Evolutionary conservation across 2,888 invertebrate species (phyloP).

Genomic region (Amphipoea lucens): DNA sequence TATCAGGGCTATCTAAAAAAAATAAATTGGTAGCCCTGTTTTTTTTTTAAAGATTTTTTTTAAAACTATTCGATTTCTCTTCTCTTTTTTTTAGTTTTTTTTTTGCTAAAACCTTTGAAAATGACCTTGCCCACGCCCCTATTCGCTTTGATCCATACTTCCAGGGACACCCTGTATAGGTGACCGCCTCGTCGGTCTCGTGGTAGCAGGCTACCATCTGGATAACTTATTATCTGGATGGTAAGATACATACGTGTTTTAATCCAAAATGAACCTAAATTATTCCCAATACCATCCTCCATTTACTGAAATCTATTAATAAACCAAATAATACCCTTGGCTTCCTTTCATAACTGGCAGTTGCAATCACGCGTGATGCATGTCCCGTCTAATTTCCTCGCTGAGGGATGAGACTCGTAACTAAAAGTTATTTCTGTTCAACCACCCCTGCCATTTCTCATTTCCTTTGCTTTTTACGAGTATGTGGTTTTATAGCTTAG

Average conservation of each 20-base stretch:
- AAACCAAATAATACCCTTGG: slow-evolving; percentile 19
- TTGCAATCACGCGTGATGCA: slow-evolving; percentile 64
- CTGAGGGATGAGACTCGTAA: slow-evolving; percentile 68
- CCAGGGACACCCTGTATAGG: background rate
- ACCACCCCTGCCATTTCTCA: slow-evolving; percentile 74
- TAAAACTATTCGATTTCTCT: too few species aligned
- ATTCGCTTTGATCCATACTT: too few species aligned
- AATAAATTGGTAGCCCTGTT: too few species aligned
- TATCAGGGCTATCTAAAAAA: too few species aligned
- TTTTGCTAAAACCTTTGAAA: too few species aligned
- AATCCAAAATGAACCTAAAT: background rate
- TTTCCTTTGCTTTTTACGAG: slow-evolving; percentile 68
- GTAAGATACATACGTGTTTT: too few species aligned
- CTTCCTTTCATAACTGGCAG: slow-evolving; percentile 49
- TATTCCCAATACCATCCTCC: background rate
- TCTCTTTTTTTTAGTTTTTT: too few species aligned
- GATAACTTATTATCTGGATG: too few species aligned
- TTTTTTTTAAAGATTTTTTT: too few species aligned
- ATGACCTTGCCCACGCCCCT: too few species aligned
- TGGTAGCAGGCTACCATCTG: too few species aligned
- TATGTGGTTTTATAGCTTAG: slow-evolving; percentile 12
- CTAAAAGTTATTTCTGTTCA: slow-evolving; percentile 71
- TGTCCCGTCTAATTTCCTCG: slow-evolving; percentile 71
- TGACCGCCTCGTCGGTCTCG: background rate
- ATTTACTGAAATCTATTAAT: slow-evolving; percentile 36